phyloP scores from a whole-genome alignment of 2,797 vertebrate species.

The Danio tinwini region DNA sequence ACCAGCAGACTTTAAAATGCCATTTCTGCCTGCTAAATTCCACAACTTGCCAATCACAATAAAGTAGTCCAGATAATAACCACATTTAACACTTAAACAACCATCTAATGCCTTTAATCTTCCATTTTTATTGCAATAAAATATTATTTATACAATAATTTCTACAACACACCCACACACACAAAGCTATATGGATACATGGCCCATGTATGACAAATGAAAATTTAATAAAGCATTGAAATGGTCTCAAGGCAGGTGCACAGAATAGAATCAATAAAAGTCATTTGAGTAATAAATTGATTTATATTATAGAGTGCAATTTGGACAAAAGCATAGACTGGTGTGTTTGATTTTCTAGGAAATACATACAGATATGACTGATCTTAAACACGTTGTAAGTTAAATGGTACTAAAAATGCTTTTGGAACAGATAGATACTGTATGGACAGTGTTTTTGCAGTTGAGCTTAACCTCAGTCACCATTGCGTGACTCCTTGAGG shows the following conservation, averaged over 20 bases:
- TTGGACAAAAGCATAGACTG: not conserved
- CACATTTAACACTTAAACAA: slow-evolving; percentile 1
- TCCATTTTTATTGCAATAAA: not conserved
- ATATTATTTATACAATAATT: not conserved
- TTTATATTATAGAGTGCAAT: no score
- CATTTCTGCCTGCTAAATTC: not conserved
- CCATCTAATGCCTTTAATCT: slow-evolving; percentile 11
- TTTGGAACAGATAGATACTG: not conserved
- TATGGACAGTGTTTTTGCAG: not conserved
- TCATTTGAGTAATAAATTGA: slow-evolving; percentile 62
- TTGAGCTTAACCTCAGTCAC: slow-evolving; percentile 34
- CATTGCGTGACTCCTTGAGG: slow-evolving; percentile 65
- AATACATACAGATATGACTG: not conserved
- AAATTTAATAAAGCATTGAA: slow-evolving; percentile 56
- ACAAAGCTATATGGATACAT: slow-evolving; percentile 1
- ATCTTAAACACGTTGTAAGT: not conserved
- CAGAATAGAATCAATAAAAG: slow-evolving; percentile 67
- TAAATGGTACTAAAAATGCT: not conserved
- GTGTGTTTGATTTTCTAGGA: not conserved
- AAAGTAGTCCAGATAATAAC: not conserved
- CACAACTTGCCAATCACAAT: not conserved
- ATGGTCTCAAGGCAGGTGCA: slow-evolving; percentile 52
- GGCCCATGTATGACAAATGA: slow-evolving; percentile 1
- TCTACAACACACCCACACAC: no score
- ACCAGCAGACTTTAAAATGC: not conserved